Evolutionary conservation across 2,888 invertebrate species (phyloP).

Genomic region (Drosophila multiciliata): DNA sequence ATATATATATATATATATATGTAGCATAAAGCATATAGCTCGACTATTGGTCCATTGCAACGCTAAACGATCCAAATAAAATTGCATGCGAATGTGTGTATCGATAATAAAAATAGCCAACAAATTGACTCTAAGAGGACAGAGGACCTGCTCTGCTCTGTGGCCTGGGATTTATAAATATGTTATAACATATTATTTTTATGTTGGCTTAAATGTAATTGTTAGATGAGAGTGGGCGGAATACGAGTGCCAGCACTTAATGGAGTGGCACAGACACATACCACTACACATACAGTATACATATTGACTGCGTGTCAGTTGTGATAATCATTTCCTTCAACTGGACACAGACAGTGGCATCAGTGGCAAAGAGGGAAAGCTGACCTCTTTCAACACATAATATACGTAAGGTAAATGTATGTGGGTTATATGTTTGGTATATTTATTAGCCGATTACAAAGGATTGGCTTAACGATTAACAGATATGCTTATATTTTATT

Average conservation of each 20-base stretch:
- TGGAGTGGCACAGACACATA: slow-evolving; percentile 31
- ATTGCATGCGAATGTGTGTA: slow-evolving; percentile 65
- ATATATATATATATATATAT: slow-evolving; percentile 7
- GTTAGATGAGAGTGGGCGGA: slow-evolving; percentile 18
- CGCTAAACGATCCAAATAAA: slow-evolving; percentile 71
- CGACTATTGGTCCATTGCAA: slow-evolving; percentile 40
- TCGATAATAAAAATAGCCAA: slow-evolving; percentile 67
- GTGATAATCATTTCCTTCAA: slow-evolving; percentile 33
- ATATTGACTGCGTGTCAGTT: slow-evolving; percentile 47
- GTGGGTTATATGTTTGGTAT: too few relatives aligned
- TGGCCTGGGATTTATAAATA: slow-evolving; percentile 53
- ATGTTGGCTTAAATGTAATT: slow-evolving; percentile 54
- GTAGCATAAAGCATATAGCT: background rate
- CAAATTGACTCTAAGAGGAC: slow-evolving; percentile 72
- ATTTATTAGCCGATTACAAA: too few relatives aligned
- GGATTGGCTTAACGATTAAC: too few relatives aligned
- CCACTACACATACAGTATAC: slow-evolving; percentile 2
- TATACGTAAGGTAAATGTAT: background rate
- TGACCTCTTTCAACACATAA: background rate
- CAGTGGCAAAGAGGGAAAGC: background rate
- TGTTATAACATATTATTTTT: slow-evolving; percentile 28
- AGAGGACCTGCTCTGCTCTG: slow-evolving; percentile 18
- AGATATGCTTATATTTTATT: too few relatives aligned
- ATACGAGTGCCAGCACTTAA: slow-evolving; percentile 27
- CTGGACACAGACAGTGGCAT: background rate